Conservation (phyloP, 2,888 invertebrate species). For the Brachyptera putata region DNA sequence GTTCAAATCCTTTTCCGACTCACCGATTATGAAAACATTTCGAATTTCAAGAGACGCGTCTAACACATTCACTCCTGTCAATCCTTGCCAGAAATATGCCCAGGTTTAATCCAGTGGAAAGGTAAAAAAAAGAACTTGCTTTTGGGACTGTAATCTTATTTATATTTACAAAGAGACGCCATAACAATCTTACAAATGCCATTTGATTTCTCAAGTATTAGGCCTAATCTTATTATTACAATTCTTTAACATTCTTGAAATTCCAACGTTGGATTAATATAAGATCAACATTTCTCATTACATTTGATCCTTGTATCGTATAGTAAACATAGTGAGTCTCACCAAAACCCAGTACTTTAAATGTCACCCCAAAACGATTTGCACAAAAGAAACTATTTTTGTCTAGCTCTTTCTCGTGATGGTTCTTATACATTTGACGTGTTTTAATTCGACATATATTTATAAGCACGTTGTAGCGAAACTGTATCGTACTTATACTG, state of each 20-base stretch:
- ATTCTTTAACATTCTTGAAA: neutral
- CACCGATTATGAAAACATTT: neutral
- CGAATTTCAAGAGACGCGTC: neutral
- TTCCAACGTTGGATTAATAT: neutral
- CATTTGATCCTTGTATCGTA: too few species aligned
- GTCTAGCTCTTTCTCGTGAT: too few species aligned
- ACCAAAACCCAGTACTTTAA: too few species aligned
- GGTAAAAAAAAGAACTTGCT: neutral
- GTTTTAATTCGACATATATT: too few species aligned
- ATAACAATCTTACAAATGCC: neutral
- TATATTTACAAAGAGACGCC: neutral
- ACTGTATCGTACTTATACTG: too few species aligned
- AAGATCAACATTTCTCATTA: neutral
- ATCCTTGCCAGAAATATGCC: neutral
- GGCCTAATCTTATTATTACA: neutral
- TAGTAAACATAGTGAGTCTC: too few species aligned
- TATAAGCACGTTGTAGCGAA: too few species aligned
- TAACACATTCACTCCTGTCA: neutral
- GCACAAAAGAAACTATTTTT: too few species aligned
- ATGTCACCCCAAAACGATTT: too few species aligned
- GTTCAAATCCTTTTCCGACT: neutral
- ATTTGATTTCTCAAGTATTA: neutral
- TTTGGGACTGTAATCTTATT: neutral
- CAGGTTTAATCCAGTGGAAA: neutral
- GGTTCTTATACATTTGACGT: too few species aligned